Conservation (phyloP, 2,797 vertebrate genomes). For the Bucorvus abyssinicus region DNA sequence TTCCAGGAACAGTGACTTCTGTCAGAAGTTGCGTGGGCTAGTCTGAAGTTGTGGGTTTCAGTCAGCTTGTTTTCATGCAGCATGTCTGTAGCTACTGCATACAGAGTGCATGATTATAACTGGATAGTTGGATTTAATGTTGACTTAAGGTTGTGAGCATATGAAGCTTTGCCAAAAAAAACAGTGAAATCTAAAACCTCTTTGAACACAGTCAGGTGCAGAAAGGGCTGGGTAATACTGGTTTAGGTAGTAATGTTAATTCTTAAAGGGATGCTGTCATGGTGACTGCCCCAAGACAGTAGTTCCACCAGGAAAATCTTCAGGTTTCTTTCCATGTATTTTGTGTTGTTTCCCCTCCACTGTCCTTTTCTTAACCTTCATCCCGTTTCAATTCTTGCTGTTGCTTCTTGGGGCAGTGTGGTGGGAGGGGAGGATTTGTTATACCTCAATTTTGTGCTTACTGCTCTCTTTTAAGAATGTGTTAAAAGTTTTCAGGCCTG, state of each 20-base stretch:
- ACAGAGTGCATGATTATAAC: constrained; percentile 44
- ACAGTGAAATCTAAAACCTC: constrained; percentile 57
- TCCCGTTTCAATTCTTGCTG: not conserved
- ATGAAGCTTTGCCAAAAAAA: constrained; percentile 63
- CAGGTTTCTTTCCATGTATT: not conserved
- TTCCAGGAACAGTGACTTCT: not conserved
- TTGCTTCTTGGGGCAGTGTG: rapidly evolving
- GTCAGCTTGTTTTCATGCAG: not conserved
- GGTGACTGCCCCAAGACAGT: not conserved
- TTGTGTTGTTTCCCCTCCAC: not conserved
- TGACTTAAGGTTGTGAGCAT: constrained; percentile 63
- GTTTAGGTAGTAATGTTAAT: constrained; percentile 2
- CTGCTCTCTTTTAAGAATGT: not conserved
- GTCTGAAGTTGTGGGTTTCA: not conserved
- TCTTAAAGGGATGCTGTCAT: constrained; percentile 8
- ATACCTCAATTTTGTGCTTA: not conserved
- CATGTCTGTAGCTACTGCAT: constrained; percentile 26
- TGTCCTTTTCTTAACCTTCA: not conserved
- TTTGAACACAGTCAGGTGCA: not conserved
- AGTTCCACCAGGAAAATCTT: not conserved
- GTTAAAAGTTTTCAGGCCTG: not conserved
- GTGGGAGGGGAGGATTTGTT: not conserved
- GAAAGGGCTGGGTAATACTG: constrained; percentile 7
- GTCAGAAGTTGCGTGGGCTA: not conserved
- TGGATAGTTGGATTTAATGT: constrained; percentile 59